Conservation (phyloP, 2,113 vertebrate genomes). For the Tragelaphus scriptus region DNA sequence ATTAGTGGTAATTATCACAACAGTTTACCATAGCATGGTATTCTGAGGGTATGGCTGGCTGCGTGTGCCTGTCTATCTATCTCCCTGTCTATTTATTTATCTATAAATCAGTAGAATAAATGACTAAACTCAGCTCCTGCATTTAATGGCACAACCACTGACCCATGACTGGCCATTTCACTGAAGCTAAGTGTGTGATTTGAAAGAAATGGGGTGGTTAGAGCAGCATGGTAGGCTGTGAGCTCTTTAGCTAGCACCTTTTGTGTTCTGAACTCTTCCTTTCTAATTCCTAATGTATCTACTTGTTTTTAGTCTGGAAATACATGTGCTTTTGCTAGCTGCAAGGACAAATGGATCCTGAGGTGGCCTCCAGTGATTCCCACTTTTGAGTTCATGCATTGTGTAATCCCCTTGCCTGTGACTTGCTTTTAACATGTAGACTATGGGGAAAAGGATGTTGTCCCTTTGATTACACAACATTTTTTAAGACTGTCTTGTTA, state of each 20-base stretch:
- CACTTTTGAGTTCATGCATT: not conserved
- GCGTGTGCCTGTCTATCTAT: not conserved
- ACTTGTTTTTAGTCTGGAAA: not conserved
- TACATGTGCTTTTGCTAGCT: not conserved
- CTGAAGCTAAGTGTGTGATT: not conserved
- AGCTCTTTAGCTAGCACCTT: not conserved
- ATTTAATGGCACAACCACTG: not conserved
- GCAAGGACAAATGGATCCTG: not conserved
- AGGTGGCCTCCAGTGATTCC: not conserved
- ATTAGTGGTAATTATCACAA: not conserved
- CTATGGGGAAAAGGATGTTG: not conserved
- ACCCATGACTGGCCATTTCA: not conserved
- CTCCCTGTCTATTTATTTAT: not conserved
- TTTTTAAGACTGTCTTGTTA: not conserved
- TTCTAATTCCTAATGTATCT: not conserved
- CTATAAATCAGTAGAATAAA: not conserved
- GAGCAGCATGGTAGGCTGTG: not conserved
- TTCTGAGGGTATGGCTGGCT: not conserved
- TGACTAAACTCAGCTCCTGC: not conserved
- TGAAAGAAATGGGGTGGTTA: not conserved
- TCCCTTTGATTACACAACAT: not conserved
- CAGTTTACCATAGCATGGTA: not conserved
- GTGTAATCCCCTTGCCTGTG: not conserved
- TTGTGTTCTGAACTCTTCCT: not conserved
- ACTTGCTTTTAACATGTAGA: not conserved